A percentile compares a stretch with the other conserved stretches of the same genome.
Evolutionary conservation across 23 tunicate genomes (phyloP).

Genomic region (Trididemnum nubilum): DNA sequence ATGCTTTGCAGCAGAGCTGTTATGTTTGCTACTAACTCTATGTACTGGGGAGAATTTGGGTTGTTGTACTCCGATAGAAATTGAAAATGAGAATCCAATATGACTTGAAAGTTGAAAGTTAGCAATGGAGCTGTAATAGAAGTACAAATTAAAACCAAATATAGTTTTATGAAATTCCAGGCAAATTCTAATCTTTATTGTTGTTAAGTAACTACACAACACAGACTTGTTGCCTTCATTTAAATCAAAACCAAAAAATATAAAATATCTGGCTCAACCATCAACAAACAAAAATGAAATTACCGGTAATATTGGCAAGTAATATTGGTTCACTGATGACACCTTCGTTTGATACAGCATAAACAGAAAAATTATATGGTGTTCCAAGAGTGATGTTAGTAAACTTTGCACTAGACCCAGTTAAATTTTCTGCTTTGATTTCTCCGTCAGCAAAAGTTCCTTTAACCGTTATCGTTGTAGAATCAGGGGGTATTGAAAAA

Average conservation of each 20-base stretch:
- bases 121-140: background rate
- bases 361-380: background rate
- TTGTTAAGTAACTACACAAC: too few relatives aligned
- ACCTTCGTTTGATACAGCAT: background rate
- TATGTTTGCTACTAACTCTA: background rate
- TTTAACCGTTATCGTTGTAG: background rate
- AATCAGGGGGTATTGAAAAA: background rate
- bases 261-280: too few relatives aligned
- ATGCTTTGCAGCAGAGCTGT: background rate
- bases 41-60: background rate
- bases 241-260: too few relatives aligned
- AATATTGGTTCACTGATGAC: background rate
- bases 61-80: background rate
- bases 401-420: background rate
- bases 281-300: too few relatives aligned
- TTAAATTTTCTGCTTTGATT: background rate
- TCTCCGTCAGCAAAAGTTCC: background rate
- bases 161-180: too few relatives aligned
- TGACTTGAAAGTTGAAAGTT: background rate
- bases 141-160: background rate
- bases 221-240: too few relatives aligned
- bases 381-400: constrained; percentile 12
- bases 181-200: too few relatives aligned
- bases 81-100: background rate
- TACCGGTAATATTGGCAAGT: too few relatives aligned